Percentiles rank a stretch among this genome's conserved stretches.
Conservation (phyloP, 2,888 invertebrate genomes). For the Galerucella pusilla region DNA sequence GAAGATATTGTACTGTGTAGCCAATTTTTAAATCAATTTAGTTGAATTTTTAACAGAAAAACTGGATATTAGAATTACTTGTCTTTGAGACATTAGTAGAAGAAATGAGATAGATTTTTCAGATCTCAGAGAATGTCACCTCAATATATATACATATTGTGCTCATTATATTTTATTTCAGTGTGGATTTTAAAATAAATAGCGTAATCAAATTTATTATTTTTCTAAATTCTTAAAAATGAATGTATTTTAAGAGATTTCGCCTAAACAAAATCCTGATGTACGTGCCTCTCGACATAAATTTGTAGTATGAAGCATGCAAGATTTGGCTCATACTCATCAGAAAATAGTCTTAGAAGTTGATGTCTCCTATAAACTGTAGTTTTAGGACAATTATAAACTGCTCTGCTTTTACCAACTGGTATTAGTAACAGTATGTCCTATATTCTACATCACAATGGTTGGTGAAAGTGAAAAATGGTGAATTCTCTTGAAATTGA, state of each 20-base stretch:
- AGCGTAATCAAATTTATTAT: not conserved
- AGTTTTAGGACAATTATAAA: conserved; percentile 29
- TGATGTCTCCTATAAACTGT: not conserved
- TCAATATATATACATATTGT: not conserved
- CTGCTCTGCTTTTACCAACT: conserved; percentile 36
- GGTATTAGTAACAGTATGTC: conserved; percentile 37
- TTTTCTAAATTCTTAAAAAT: not conserved
- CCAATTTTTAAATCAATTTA: not conserved
- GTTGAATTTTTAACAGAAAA: too few relatives aligned
- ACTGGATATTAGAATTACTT: too few relatives aligned
- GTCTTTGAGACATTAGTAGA: too few relatives aligned
- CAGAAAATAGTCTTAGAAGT: not conserved
- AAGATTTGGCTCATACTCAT: conserved; percentile 38
- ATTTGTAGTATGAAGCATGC: conserved; percentile 39
- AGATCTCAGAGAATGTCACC: too few relatives aligned
- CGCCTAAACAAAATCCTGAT: not conserved
- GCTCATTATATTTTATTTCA: not conserved
- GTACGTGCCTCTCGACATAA: not conserved
- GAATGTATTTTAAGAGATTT: conserved; percentile 2
- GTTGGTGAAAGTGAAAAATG: not conserved
- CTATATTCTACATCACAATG: conserved; percentile 8
- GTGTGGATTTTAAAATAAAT: not conserved
- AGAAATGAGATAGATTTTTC: too few relatives aligned
- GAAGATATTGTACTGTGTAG: not conserved
- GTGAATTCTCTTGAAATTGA: conserved; percentile 26